Base-by-base conservation (phyloP, 2,797 vertebrate species). In the Fistularia tabacaria region DNA sequence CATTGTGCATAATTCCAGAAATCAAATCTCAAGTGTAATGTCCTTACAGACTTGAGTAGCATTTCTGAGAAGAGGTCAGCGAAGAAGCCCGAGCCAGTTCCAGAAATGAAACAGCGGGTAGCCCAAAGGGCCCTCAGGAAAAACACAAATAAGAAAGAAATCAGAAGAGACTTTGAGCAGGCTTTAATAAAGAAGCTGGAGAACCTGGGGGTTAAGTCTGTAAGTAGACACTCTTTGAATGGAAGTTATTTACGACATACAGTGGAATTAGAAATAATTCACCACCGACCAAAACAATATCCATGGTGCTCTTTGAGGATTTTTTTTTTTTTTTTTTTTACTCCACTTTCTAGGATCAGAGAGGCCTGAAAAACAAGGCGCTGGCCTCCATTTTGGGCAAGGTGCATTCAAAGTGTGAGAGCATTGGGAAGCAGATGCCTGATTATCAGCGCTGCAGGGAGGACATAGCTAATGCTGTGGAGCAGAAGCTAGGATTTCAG, bases 31-130 rank as follows among this genome's bases (percentile, higher is more conserved):
- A 9, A 25, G 64, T 42, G 48, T 0, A 14, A 6, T 55, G 12
- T 69, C 8, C 66, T 53, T 15, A 0, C 73, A 91, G 91, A 91
- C 46, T 87, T 79, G 0, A 85, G 82, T 68, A 88, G 86, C 68
- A n/a, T 80, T 49, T 87, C 86, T 4, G 88, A 89, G 62, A 77
- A 47, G 63, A 81, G 40, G 55, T 51, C 60, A 0, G 63, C 36
- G 58, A 73, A 50, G 59, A 84, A 71, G 47, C 48, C 73, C 0
- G 64, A 74, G 14, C 69, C 70, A 0, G 36, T 36, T 3, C 46
- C 66, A 7, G 70, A 82, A 64, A 81, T 59, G 59, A 85, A 76
- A 39, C 76, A 36, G 49, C 72, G 49, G 49, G 43, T 12, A 9
- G 36, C 38, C 9, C 14, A 12, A 12, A 62, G 49, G 0, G n/a